Conservation (phyloP, 2,888 invertebrate species). For the Tenthredo notha region DNA sequence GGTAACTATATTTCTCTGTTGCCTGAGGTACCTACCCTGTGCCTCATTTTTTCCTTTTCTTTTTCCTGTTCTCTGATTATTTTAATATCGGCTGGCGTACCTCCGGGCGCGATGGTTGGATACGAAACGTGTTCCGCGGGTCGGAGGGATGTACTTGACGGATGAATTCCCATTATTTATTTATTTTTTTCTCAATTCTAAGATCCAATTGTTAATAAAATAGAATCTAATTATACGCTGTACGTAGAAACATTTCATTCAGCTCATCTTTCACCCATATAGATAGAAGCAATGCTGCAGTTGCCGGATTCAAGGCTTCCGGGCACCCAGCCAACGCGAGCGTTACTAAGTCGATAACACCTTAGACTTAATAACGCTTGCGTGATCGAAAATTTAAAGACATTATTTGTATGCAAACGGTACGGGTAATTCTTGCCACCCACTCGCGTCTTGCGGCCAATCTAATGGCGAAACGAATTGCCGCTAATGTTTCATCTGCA, state of each 20-base stretch:
- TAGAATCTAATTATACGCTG: background rate
- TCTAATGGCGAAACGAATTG: background rate
- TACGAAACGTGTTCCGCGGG: background rate
- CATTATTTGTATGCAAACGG: conserved; percentile 32
- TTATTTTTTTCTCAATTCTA: background rate
- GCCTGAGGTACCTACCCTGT: background rate
- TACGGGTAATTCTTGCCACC: conserved; percentile 16
- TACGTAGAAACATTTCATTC: background rate
- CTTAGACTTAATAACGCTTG: conserved; percentile 35
- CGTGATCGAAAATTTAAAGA: conserved; percentile 37
- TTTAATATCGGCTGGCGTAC: background rate
- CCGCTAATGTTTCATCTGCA: conserved; percentile 17
- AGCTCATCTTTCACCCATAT: background rate
- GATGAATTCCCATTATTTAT: background rate
- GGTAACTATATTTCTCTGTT: background rate
- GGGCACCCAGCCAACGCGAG: conserved; percentile 22
- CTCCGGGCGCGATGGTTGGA: background rate
- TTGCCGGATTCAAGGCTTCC: conserved; percentile 35
- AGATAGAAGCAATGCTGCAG: conserved; percentile 24
- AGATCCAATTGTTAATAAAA: background rate
- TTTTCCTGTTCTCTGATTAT: background rate
- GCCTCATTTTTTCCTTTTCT: background rate
- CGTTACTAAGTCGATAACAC: conserved; percentile 41
- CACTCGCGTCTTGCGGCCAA: background rate
- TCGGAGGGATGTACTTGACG: background rate